A percentile compares a stretch with the other conserved stretches of the same genome.
These are phyloP conservation scores for Diaperis boleti DNA, from an alignment of 2,888 invertebrate species.

Conservation along the genomic window DNA sequence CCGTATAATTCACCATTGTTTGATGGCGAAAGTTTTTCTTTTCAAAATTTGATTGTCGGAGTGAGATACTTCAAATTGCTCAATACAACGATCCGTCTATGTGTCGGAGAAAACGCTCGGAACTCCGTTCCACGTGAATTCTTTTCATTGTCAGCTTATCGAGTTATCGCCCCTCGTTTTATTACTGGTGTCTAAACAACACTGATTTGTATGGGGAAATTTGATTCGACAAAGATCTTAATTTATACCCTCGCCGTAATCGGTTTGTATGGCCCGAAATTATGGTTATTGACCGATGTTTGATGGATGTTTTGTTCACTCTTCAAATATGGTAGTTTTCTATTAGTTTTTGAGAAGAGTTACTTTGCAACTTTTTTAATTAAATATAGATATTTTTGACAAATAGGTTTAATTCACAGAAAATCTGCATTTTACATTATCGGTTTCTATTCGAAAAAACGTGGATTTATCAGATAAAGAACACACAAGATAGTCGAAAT, in stretches of 20 bases:
- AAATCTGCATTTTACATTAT: too few species aligned
- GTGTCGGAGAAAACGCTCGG: slow-evolving; percentile 1
- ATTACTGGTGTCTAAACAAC: slow-evolving; percentile 63
- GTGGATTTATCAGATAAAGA: too few species aligned
- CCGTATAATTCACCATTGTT: not conserved
- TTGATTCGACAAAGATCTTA: slow-evolving; percentile 59
- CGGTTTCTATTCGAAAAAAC: too few species aligned
- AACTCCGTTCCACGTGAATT: slow-evolving; percentile 32
- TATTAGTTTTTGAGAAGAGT: too few species aligned
- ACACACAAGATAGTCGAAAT: too few species aligned
- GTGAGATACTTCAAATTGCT: not conserved
- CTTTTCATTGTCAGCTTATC: slow-evolving; percentile 60
- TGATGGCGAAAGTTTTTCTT: not conserved
- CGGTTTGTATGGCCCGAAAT: slow-evolving; percentile 12
- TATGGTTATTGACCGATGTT: slow-evolving; percentile 12
- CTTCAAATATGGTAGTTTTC: too few species aligned
- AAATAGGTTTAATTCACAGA: too few species aligned
- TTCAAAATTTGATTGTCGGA: not conserved
- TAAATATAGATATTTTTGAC: too few species aligned
- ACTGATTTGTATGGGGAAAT: slow-evolving; percentile 58
- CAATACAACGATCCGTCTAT: slow-evolving; percentile 14
- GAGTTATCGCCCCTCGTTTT: slow-evolving; percentile 64
- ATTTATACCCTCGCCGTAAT: slow-evolving; percentile 52
- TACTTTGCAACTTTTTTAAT: too few species aligned
- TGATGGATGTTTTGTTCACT: too few species aligned